Conservation (phyloP, 23 tunicate genomes). For the Corella eumyota region DNA sequence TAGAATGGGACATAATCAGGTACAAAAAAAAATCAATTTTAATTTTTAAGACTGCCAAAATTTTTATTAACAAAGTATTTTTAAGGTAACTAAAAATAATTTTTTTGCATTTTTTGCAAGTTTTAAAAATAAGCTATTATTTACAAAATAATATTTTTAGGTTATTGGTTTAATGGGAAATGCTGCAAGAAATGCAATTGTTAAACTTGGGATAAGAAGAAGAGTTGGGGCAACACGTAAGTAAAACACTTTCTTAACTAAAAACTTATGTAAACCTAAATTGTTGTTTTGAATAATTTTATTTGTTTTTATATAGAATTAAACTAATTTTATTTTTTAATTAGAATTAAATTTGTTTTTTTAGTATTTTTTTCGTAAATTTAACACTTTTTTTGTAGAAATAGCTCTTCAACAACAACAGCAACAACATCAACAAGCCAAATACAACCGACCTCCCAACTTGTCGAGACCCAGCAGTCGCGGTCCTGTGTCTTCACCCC, state of each 20-base stretch:
- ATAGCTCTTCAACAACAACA: too few species aligned
- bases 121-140: not conserved
- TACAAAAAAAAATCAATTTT: conserved; percentile 6
- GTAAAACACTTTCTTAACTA: not conserved
- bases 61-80: not conserved
- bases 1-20: conserved; percentile 92
- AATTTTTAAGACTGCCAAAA: not conserved
- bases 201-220: conserved; percentile 70
- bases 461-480: conserved; percentile 40
- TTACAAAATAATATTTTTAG: conserved; percentile 10
- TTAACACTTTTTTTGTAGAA: too few species aligned
- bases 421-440: too few species aligned
- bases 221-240: conserved; percentile 37
- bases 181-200: conserved; percentile 85
- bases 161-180: conserved; percentile 82
- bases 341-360: too few species aligned
- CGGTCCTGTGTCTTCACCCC: conserved; percentile 10
- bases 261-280: not conserved
- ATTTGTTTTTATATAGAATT: too few species aligned
- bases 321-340: too few species aligned
- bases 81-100: not conserved
- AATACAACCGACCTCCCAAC: too few species aligned
- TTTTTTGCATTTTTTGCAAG: not conserved
- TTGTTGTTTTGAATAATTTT: too few species aligned
- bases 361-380: too few species aligned